Conservation (phyloP, 1,140 invertebrate genomes). For the Polypedilum vanderplanki region DNA sequence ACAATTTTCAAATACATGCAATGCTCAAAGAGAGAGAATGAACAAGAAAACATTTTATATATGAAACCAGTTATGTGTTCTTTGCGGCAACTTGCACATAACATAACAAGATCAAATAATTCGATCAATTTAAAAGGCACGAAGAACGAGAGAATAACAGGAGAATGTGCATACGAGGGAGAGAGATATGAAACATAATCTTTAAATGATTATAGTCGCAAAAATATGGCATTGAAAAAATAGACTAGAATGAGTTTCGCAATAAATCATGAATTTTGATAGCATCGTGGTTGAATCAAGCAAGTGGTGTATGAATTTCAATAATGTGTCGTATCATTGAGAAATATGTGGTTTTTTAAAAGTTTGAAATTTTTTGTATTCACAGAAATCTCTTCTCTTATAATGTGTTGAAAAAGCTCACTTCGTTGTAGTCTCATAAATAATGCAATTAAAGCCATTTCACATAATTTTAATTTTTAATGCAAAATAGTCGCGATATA, state of each 20-base stretch:
- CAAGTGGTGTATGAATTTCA: background rate
- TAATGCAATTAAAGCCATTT: constrained; percentile 19
- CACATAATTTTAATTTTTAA: background rate
- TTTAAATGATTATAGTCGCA: background rate
- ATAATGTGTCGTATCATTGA: background rate
- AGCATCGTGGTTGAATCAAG: background rate
- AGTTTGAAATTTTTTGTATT: background rate
- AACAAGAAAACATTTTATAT: background rate
- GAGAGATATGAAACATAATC: background rate
- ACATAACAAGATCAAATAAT: constrained; percentile 7
- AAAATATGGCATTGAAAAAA: background rate
- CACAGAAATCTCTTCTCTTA: background rate
- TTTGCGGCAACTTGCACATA: background rate
- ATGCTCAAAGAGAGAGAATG: background rate
- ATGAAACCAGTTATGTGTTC: background rate
- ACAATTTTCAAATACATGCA: background rate
- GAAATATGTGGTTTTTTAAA: background rate
- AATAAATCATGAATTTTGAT: constrained; percentile 13
- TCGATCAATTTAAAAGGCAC: too few species aligned
- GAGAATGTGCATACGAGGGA: background rate
- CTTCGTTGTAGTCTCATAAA: background rate
- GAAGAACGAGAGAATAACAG: background rate
- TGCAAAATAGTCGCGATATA: constrained; percentile 13
- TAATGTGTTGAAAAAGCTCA: background rate
- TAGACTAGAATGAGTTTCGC: background rate